Evolutionary conservation across 1,140 invertebrate species (phyloP).

Genomic region (Panagrolaimus sp.): DNA sequence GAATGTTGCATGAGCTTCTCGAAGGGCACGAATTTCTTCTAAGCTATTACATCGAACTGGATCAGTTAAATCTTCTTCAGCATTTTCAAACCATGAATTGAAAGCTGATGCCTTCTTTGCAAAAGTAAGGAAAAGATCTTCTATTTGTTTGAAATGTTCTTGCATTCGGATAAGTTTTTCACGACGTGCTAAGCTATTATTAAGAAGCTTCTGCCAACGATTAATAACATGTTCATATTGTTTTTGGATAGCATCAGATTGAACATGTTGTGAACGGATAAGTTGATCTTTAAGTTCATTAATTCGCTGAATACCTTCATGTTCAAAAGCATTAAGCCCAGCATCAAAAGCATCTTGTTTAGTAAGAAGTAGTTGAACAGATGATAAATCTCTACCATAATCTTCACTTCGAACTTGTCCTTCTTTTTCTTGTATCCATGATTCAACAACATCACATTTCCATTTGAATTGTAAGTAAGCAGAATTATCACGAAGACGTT

Average conservation of each 20-base stretch:
- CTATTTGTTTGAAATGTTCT: slow-evolving; percentile 91
- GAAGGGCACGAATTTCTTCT: slow-evolving; percentile 66
- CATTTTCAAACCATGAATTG: slow-evolving; percentile 99
- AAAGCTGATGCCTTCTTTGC: slow-evolving; percentile 98
- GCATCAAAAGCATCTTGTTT: slow-evolving; percentile 78
- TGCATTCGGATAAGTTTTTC: slow-evolving; percentile 84
- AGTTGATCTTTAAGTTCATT: slow-evolving; percentile 76
- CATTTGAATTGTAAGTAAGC: slow-evolving; percentile 98
- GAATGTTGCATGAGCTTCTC: slow-evolving; percentile 95
- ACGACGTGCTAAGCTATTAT: slow-evolving; percentile 81
- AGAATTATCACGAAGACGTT: slow-evolving; percentile 83
- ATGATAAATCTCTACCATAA: slow-evolving; percentile 86
- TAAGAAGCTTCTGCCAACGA: slow-evolving; percentile 85
- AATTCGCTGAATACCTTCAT: slow-evolving; percentile 98
- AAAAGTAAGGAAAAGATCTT: slow-evolving; percentile 96
- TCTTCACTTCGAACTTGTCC: slow-evolving; percentile 87
- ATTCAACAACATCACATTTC: slow-evolving; percentile 99
- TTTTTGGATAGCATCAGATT: slow-evolving; percentile 79
- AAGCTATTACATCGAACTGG: slow-evolving; percentile 80
- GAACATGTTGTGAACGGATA: slow-evolving; percentile 80
- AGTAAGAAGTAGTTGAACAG: slow-evolving; percentile 85
- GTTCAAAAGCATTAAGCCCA: slow-evolving; percentile 90
- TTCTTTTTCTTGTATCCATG: slow-evolving; percentile 98
- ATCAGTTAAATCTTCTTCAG: slow-evolving; percentile 97
- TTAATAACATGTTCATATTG: slow-evolving; percentile 84